Evolutionary conservation across 2,113 vertebrate species (phyloP).

Genomic region (Anolis carolinensis): DNA sequence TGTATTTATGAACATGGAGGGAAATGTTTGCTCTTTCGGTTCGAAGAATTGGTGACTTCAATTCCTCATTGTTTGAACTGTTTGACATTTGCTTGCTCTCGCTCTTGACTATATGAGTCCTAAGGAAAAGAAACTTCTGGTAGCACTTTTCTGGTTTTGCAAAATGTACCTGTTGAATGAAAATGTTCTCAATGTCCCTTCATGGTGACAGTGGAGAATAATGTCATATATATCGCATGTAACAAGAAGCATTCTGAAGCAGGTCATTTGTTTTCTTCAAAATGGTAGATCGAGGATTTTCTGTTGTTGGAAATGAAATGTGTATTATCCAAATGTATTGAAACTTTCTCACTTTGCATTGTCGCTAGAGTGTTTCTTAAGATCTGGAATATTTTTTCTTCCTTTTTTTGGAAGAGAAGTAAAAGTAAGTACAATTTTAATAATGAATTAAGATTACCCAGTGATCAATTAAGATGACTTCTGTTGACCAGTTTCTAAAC

Average conservation of each 20-base stretch:
- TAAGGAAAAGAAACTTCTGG: conserved; percentile 24
- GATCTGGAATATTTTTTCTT: background rate
- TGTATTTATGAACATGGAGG: conserved; percentile 64
- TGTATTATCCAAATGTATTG: conserved; percentile 17
- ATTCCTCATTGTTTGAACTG: conserved; percentile 51
- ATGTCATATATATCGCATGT: background rate
- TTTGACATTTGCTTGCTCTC: conserved; percentile 24
- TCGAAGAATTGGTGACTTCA: conserved; percentile 43
- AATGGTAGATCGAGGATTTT: conserved; percentile 24
- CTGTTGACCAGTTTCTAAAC: background rate
- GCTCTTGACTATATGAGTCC: background rate
- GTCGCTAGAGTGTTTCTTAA: background rate
- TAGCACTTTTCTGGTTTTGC: conserved; percentile 45
- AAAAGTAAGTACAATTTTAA: background rate
- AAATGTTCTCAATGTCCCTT: background rate
- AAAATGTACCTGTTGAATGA: conserved; percentile 45
- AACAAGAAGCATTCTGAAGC: background rate
- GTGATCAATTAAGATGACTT: background rate
- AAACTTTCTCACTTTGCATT: background rate
- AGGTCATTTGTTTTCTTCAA: background rate
- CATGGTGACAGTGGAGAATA: fast-evolving
- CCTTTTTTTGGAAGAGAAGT: too few relatives aligned
- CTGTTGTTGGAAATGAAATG: background rate
- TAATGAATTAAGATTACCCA: background rate
- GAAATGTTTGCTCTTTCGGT: conserved; percentile 58